Percentiles rank a stretch among this genome's conserved stretches.
These are phyloP conservation scores for Carterocephalus palaemon DNA, from an alignment of 2,888 invertebrate species.

Conservation along the genomic window DNA sequence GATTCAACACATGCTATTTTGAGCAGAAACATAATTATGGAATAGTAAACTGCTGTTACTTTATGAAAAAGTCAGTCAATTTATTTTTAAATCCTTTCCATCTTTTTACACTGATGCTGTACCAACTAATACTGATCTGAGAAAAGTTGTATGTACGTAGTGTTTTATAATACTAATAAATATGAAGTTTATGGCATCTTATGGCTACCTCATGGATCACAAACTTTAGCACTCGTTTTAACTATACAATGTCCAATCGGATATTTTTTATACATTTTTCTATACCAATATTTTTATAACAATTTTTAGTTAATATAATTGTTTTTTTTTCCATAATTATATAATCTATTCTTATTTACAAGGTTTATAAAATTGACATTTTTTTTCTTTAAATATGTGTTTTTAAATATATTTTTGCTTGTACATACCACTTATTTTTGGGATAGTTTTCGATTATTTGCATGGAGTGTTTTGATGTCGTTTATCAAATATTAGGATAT, in stretches of 20 bases:
- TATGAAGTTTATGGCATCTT: conserved; percentile 62
- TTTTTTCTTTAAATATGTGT: conserved; percentile 57
- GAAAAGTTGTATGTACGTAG: conserved; percentile 36
- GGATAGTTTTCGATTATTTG: conserved; percentile 47
- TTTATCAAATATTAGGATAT: conserved; percentile 2
- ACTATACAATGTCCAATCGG: conserved; percentile 55
- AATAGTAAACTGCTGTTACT: no score
- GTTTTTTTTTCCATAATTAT: conserved; percentile 53
- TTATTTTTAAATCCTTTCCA: conserved; percentile 10
- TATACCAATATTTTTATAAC: conserved; percentile 63
- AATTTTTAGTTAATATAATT: conserved; percentile 65
- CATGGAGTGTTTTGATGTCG: background rate
- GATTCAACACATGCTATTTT: no score
- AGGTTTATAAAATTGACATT: conserved; percentile 70
- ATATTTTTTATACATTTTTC: conserved; percentile 55
- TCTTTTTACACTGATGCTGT: conserved; percentile 13
- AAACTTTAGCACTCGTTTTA: conserved; percentile 60
- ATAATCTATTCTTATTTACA: conserved; percentile 73
- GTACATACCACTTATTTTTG: conserved; percentile 43
- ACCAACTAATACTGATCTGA: conserved; percentile 54
- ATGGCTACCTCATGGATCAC: conserved; percentile 77
- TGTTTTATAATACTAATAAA: conserved; percentile 36
- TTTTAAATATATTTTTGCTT: conserved; percentile 46
- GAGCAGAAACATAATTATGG: no score
- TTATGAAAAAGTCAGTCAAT: no score